These are phyloP conservation scores for Tetramorium simillimum DNA, from an alignment of 1,140 invertebrate species.

Conservation along the genomic window DNA sequence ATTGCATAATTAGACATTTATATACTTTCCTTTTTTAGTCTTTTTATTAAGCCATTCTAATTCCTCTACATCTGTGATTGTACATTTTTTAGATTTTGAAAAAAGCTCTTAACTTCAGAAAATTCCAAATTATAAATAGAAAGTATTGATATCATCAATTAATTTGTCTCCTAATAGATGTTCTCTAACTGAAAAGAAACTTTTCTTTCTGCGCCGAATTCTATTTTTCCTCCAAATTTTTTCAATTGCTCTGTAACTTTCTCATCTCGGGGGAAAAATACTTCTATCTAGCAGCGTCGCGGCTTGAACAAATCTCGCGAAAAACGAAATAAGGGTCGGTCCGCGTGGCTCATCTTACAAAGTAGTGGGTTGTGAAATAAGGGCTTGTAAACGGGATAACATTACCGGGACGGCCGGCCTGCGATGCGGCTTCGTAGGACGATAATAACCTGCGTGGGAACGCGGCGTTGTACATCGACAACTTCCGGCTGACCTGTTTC, in stretches of 20 bases:
- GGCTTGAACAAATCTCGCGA: conserved; percentile 16
- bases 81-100: background rate
- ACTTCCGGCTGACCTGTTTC: conserved; percentile 54
- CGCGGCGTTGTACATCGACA: conserved; percentile 40
- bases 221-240: background rate
- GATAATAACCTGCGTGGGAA: conserved; percentile 58
- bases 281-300: background rate
- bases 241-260: background rate
- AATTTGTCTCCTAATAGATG: background rate
- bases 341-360: conserved; percentile 35
- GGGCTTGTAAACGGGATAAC: conserved; percentile 28
- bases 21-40: background rate
- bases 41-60: background rate
- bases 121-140: background rate
- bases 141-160: background rate
- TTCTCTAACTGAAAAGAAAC: background rate
- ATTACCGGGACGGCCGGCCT: background rate
- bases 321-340: conserved; percentile 18
- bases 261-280: conserved; percentile 14
- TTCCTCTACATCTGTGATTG: background rate
- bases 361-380: conserved; percentile 47
- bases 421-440: background rate
- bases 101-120: background rate
- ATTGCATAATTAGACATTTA: background rate
- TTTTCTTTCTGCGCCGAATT: background rate